Evolutionary conservation across 1,140 invertebrate genomes (phyloP).

Genomic region (Papilio machaon): DNA sequence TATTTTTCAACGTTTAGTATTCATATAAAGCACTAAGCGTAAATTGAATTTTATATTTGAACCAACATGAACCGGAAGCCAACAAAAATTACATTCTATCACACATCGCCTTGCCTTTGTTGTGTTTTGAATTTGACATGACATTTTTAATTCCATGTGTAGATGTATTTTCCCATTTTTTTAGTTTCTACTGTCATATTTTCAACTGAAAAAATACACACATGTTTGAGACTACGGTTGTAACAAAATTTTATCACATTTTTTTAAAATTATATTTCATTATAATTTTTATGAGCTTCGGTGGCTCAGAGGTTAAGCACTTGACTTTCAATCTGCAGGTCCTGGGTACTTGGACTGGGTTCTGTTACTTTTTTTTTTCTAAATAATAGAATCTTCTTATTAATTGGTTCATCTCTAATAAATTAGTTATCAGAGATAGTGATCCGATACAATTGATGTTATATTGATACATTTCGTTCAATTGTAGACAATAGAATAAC

Average conservation of each 20-base stretch:
- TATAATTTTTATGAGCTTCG: too few relatives aligned
- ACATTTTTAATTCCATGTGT: background rate
- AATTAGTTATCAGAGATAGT: background rate
- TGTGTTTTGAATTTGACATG: conserved; percentile 5
- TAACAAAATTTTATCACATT: too few relatives aligned
- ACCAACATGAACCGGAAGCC: conserved; percentile 18
- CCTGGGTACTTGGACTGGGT: too few relatives aligned
- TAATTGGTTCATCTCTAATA: background rate
- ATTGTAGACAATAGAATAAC: background rate
- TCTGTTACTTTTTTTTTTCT: background rate
- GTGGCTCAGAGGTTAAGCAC: too few relatives aligned
- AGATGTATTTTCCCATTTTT: background rate
- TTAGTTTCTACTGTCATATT: background rate
- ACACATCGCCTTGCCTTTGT: background rate
- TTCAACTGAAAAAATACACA: background rate
- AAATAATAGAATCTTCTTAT: background rate
- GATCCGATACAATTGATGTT: background rate
- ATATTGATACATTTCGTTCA: background rate
- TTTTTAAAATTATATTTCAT: too few relatives aligned
- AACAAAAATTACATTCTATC: conserved; percentile 18
- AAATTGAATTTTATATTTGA: conserved; percentile 25
- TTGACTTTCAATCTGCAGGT: too few relatives aligned
- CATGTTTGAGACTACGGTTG: background rate
- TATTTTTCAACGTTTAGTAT: background rate
- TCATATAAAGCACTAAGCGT: conserved; percentile 23